Evolutionary conservation across 1,140 invertebrate species (phyloP).

Genomic region (Protaetia brevitarsis): DNA sequence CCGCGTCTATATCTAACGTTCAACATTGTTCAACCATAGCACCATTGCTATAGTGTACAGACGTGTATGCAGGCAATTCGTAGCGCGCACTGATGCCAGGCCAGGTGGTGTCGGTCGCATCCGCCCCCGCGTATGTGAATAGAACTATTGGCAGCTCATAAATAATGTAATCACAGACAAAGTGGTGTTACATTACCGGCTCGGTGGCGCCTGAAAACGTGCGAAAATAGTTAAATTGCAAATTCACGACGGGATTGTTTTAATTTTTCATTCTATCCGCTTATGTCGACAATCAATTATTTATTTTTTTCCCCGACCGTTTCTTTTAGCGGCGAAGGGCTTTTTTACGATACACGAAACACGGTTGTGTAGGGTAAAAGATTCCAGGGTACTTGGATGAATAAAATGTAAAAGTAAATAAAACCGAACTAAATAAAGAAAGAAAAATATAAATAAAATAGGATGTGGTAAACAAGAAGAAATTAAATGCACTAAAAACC

Average conservation of each 20-base stretch:
- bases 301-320: not conserved
- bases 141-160: slow-evolving; percentile 40
- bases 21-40: not conserved
- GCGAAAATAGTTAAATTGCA: slow-evolving; percentile 26
- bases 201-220: slow-evolving; percentile 1
- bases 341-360: no score
- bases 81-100: slow-evolving; percentile 3
- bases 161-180: slow-evolving; percentile 41
- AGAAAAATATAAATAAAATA: no score
- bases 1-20: not conserved
- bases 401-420: no score
- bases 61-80: not conserved
- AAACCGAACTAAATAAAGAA: no score
- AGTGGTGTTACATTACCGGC: slow-evolving; percentile 37
- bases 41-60: not conserved
- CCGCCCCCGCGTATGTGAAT: slow-evolving; percentile 35
- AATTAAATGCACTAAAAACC: no score
- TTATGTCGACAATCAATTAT: slow-evolving; percentile 24
- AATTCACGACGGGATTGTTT: slow-evolving; percentile 27
- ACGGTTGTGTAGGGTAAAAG: no score
- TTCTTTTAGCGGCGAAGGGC: not conserved
- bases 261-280: slow-evolving; percentile 34
- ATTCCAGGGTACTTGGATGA: no score
- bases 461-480: no score
- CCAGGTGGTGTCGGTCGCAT: slow-evolving; percentile 36